Conservation (phyloP, 2,888 invertebrate genomes). For the Melipona bicolor region DNA sequence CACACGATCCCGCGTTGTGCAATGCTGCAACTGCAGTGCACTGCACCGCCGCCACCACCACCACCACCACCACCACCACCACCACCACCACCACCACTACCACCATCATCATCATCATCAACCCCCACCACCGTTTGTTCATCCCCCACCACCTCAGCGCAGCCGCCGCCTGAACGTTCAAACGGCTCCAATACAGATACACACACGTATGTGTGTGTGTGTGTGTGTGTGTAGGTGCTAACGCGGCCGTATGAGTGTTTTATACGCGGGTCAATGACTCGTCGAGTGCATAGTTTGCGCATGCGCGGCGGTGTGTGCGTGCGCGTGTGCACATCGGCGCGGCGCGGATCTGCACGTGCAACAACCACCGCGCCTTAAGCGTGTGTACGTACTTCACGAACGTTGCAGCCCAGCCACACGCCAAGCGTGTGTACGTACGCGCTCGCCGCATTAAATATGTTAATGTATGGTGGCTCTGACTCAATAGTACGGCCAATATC, state of each 20-base stretch:
- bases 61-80: conserved; percentile 37
- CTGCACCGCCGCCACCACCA: conserved; percentile 45
- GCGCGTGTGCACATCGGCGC: conserved; percentile 44
- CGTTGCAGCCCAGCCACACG: background rate
- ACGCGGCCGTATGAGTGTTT: conserved; percentile 62
- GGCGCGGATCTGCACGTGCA: conserved; percentile 31
- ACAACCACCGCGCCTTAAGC: conserved; percentile 6
- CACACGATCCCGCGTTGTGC: conserved; percentile 68
- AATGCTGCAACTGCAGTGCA: conserved; percentile 63
- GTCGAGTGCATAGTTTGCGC: conserved; percentile 70
- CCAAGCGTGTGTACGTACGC: background rate
- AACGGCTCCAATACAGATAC: conserved; percentile 5
- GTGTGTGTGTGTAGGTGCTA: conserved; percentile 54
- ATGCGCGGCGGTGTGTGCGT: conserved; percentile 59
- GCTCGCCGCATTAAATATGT: conserved; percentile 68
- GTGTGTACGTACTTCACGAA: background rate
- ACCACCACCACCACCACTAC: background rate
- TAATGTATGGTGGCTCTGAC: conserved; percentile 69
- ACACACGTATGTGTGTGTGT: no score
- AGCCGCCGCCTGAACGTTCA: conserved; percentile 31
- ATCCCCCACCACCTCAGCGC: background rate
- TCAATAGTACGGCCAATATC: conserved; percentile 69
- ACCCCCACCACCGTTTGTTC: background rate
- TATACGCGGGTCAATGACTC: conserved; percentile 75
- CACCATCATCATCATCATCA: background rate